Base-by-base conservation (phyloP, 2,113 vertebrate species). In the Cheirogaleus medius region DNA sequence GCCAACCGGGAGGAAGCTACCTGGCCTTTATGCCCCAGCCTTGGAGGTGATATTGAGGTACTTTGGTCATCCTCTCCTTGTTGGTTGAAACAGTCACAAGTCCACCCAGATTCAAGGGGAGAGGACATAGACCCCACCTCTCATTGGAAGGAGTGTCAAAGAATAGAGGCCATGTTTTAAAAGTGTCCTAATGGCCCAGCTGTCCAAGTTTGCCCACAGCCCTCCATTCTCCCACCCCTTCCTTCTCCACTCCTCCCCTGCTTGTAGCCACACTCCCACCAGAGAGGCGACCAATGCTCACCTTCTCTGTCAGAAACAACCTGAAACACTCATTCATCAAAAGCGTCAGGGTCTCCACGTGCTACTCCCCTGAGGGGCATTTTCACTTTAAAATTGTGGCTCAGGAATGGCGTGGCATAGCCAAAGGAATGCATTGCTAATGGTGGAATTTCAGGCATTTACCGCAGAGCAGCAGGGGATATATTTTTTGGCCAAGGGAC, bases 371-470 rank as follows among this genome's bases (percentile, higher is more conserved):
- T 2, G 63, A 95, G 86, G 80, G 68, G 34, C 47, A 91, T 97
- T 97, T 96, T 91, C 74, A 87, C 77, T 94, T 88, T 54, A 90
- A 97, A 94, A 96, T 13, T 74, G 84, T 90, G 81, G 77, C 71
- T 92, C 32, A 27, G 82, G 80, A 95, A 87, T 47, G 92, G 77
- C 2, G 37, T 90, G 91, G 78, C 68, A 78, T 91, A 92, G 94
- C 86, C 77, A 78, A 92, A 98, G 82, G 96, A 97, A 94, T 97
- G 96, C 77, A 78, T 93, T 47, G 93, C 91, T 97, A 91, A 97
- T 96, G 82, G 91, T 96, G 86, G 97, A 89, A 97, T 97, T 94
- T 87, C 86, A 95, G 96, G 89, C 95, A 97, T 97, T 91, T 95
- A 63, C 77, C 91, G 54, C 95, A 93, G 88, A 91, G 86, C 82